Conservation (phyloP, 2,888 invertebrate species). For the Eupithecia inturbata region DNA sequence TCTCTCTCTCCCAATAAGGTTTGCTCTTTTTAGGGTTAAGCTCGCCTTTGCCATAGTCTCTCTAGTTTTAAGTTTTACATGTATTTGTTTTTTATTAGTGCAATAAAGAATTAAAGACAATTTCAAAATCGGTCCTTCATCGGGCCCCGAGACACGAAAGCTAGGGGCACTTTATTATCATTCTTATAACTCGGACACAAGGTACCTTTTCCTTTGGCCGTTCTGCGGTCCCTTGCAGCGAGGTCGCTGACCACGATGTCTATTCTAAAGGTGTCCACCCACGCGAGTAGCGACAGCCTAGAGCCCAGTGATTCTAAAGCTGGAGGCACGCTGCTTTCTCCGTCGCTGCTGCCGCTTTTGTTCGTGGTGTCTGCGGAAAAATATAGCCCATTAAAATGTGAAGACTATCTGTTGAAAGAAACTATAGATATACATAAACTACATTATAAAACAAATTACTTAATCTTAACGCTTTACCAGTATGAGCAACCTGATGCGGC, state of each 20-base stretch:
- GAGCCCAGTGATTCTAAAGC: conserved; percentile 93
- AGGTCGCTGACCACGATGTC: conserved; percentile 97
- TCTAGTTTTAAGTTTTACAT: no score
- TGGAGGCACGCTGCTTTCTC: conserved; percentile 45
- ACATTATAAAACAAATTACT: neutral
- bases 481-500: conserved; percentile 89
- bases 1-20: no score
- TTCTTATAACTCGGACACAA: neutral
- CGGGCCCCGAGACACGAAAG: neutral
- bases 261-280: conserved; percentile 94
- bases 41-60: no score
- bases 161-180: neutral
- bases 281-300: conserved; percentile 91
- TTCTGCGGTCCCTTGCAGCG: conserved; percentile 77
- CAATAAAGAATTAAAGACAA: no score
- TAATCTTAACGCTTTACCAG: conserved; percentile 11
- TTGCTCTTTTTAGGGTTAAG: no score
- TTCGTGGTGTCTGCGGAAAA: conserved; percentile 55
- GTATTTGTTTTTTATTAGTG: no score
- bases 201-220: conserved; percentile 63
- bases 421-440: neutral
- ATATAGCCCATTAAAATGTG: neutral
- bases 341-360: conserved; percentile 44
- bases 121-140: neutral
- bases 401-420: neutral